Conservation (phyloP, 1,140 invertebrate species). For the Colletes latitarsis region DNA sequence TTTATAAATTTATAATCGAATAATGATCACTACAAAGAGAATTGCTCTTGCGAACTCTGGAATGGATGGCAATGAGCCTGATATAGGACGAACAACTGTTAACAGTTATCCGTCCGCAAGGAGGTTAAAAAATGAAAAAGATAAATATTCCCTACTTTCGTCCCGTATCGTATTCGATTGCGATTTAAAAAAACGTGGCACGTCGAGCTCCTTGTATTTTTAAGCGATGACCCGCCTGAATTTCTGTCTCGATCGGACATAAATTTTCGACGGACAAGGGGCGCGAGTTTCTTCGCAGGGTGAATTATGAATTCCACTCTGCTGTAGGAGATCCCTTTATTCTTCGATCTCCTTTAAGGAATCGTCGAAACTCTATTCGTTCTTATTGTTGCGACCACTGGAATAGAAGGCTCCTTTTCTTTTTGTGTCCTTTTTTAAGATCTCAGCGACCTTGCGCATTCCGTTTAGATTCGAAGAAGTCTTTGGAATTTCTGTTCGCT, state of each 20-base stretch:
- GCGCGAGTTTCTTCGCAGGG: slow-evolving; percentile 26
- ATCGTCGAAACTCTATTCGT: slow-evolving; percentile 25
- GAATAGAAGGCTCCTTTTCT: background rate
- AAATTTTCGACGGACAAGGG: slow-evolving; percentile 24
- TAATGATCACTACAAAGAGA: too few relatives aligned
- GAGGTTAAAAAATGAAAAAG: too few relatives aligned
- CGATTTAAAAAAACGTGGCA: slow-evolving; percentile 25
- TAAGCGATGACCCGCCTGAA: slow-evolving; percentile 20
- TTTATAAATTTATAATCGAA: too few relatives aligned
- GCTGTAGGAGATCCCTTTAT: slow-evolving; percentile 11
- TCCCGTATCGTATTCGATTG: background rate
- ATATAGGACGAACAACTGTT: too few relatives aligned
- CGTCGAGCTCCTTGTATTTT: slow-evolving; percentile 32
- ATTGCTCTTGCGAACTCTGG: too few relatives aligned
- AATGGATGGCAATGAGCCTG: too few relatives aligned
- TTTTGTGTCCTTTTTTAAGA: background rate
- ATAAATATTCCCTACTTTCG: background rate
- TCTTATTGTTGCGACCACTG: slow-evolving; percentile 2
- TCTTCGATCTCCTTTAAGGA: slow-evolving; percentile 43
- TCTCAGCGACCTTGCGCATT: slow-evolving; percentile 19
- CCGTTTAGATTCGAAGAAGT: slow-evolving; percentile 26
- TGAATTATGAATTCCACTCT: slow-evolving; percentile 39
- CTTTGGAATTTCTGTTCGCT: background rate
- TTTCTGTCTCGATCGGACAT: slow-evolving; percentile 26
- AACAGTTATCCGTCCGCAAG: too few relatives aligned